Evolutionary conservation across 2,797 vertebrate genomes (phyloP), one percentile per base, ranked within the genome.

Genomic region (Agapornis canus): DNA sequence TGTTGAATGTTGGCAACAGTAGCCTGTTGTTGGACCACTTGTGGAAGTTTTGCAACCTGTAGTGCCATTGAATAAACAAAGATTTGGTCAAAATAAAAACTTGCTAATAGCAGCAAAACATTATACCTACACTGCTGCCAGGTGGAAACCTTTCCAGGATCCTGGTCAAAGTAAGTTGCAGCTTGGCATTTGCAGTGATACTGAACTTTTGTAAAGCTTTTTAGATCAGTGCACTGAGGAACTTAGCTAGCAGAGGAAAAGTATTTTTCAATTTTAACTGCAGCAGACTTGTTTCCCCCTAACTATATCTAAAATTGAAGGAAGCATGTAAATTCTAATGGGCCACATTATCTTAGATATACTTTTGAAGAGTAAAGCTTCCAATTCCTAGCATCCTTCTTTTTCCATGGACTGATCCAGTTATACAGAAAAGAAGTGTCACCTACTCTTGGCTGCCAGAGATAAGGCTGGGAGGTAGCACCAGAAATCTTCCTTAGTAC

Each of bases 41-140:
- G 99, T 16, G 99, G 98, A 80, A 99, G 97, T 95, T 99, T 99
- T 93, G 99, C 97, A 92, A 99, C 98, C 99, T 99, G 97, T 26
- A 94, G 79, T 29, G 92, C 84, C 81, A 86, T 10, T 76, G 92
- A 92, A 95, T 91, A 77, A 79, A 93, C 32, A 39, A 78, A 71
- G 9, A 63, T 13, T 65, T 76, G n/a, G 43, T 79, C 70, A 90
- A 80, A 87, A 75, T 12, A 54, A 69, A 63, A 54, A 68, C 32
- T 7, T 57, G 54, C 18, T 63, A 22, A 79, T 20, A 72, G 75
- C 86, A 76, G 66, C n/a, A 61, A 60, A 80, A 78, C 42, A 73
- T 23, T 27, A 35, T 20, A 65, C 10, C 35, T 65, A 70, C 32
- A 78, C 65, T 15, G 78, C 70, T 40, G 22, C 10, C 16, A 47